These are phyloP conservation scores for Orbicella faveolata DNA, from an alignment of 64 coral and sea anemone species.

Conservation along the genomic window DNA sequence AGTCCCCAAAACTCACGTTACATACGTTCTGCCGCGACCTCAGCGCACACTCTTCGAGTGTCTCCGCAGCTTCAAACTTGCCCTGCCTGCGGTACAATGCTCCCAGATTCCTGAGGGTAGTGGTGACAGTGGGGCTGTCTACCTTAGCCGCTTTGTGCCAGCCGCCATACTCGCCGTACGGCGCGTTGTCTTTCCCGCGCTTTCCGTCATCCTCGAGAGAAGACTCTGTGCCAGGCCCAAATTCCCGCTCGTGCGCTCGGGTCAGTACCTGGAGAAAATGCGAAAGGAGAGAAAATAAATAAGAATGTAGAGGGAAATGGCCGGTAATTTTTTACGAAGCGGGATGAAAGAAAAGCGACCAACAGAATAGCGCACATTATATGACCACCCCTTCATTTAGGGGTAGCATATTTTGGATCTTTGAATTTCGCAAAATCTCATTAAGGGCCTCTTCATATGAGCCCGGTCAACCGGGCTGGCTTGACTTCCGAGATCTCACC, in stretches of 20 bases:
- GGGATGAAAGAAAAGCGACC: no score
- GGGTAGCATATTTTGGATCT: no score
- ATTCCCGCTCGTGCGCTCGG: slow-evolving; percentile 94
- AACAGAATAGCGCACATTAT: no score
- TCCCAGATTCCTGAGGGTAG: slow-evolving; percentile 92
- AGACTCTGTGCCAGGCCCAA: slow-evolving; percentile 81
- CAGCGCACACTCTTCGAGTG: slow-evolving; percentile 92
- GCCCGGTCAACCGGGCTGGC: no score
- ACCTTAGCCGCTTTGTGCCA: slow-evolving; percentile 99
- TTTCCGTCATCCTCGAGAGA: slow-evolving; percentile 90
- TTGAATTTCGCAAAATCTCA: no score
- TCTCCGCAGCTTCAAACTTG: slow-evolving; percentile 97
- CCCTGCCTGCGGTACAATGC: slow-evolving; percentile 95
- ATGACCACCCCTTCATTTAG: no score
- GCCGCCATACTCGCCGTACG: slow-evolving; percentile 96
- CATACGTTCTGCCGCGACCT: slow-evolving; percentile 81
- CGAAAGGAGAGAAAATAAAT: neutral
- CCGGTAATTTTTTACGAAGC: no score
- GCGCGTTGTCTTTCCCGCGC: slow-evolving; percentile 96
- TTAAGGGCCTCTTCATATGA: no score
- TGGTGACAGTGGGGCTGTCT: slow-evolving; percentile 97
- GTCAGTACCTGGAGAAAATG: slow-evolving; percentile 72
- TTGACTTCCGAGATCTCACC: no score
- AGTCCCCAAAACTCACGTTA: neutral
- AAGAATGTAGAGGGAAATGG: neutral